phyloP scores from a whole-genome alignment of 2,113 vertebrate species.

The Uria aalge region DNA sequence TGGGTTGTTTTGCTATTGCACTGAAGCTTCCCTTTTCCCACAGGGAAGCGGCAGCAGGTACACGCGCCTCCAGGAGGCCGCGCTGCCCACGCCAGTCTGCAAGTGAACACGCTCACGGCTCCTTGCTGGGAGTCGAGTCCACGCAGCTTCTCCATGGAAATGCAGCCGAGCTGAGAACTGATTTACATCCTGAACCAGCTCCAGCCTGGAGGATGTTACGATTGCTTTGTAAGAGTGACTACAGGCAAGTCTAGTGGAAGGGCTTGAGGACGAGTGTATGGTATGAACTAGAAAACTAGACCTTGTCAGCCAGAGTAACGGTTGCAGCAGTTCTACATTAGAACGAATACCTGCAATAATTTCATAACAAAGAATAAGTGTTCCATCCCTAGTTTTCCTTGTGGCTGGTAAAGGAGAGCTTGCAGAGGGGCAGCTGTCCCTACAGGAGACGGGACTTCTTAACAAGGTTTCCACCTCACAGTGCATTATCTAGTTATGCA shows the following conservation, averaged over 20 bases:
- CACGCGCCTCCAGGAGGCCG: neutral
- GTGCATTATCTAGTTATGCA: constrained; percentile 8
- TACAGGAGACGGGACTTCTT: neutral
- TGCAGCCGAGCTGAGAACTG: neutral
- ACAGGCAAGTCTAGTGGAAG: neutral
- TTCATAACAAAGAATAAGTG: neutral
- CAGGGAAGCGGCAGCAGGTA: neutral
- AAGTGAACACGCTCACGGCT: accelerated
- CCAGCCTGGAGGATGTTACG: accelerated
- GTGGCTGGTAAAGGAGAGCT: neutral
- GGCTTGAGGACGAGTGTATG: neutral
- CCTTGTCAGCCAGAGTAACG: neutral
- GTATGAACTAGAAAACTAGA: neutral
- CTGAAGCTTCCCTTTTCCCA: neutral
- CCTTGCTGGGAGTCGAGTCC: neutral
- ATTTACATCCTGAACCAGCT: neutral
- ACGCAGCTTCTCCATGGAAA: neutral
- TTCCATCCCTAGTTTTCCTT: accelerated
- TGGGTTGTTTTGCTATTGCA: neutral
- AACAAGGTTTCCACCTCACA: neutral
- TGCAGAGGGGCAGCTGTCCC: neutral
- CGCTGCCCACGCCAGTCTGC: neutral
- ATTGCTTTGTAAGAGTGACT: neutral
- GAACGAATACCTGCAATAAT: neutral
- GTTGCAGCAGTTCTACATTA: neutral